Conservation (phyloP, 2,888 invertebrate genomes). For the Sepiola atlantica region DNA sequence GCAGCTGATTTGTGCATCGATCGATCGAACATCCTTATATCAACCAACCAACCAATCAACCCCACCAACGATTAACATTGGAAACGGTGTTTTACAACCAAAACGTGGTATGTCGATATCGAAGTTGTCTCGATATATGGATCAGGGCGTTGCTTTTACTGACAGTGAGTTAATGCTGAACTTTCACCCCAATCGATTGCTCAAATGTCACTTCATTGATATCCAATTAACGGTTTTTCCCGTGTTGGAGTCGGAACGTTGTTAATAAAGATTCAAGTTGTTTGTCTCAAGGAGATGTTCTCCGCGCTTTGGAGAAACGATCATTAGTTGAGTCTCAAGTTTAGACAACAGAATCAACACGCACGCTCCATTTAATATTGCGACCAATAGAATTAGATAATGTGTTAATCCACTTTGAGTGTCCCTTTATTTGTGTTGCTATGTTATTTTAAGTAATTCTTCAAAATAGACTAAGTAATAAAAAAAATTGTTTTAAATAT, state of each 20-base stretch:
- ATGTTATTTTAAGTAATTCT: no score
- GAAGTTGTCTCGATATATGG: neutral
- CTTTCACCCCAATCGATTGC: neutral
- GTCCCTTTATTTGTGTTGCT: no score
- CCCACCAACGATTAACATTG: neutral
- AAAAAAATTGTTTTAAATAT: no score
- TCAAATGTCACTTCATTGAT: conserved; percentile 32
- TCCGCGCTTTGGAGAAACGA: neutral
- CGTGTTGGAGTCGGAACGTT: neutral
- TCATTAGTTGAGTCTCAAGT: neutral
- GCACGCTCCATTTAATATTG: neutral
- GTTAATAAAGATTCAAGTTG: neutral
- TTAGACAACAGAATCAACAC: neutral
- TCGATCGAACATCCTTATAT: neutral
- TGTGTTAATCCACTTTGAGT: no score
- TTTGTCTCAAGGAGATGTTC: neutral
- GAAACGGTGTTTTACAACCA: neutral
- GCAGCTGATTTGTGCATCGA: no score
- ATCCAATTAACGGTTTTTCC: neutral
- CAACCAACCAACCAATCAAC: neutral
- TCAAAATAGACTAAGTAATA: no score
- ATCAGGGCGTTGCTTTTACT: neutral
- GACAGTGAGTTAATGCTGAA: neutral
- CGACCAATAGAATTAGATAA: no score
- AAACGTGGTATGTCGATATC: neutral